A percentile compares a stretch with the other conserved stretches of the same genome.
phyloP scores from a whole-genome alignment of 2,888 invertebrate species.

The Patella caerulea region DNA sequence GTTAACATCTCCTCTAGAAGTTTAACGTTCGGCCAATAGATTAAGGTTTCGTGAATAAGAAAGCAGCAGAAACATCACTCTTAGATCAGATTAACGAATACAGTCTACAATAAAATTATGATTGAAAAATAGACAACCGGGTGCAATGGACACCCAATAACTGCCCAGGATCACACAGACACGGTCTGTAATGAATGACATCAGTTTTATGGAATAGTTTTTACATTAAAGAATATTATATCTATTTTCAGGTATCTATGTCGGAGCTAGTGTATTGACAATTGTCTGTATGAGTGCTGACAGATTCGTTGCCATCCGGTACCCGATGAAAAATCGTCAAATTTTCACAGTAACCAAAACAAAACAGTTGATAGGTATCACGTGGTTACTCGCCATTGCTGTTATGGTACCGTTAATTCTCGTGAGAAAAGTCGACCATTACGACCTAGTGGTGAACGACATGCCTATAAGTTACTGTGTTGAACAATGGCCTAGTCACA shows the following conservation, averaged over 20 bases:
- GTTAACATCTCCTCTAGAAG: too few species aligned
- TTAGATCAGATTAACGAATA: too few species aligned
- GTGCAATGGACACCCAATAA: too few species aligned
- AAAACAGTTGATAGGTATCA: conserved; percentile 75
- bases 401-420: conserved; percentile 80
- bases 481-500: conserved; percentile 44
- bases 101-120: too few species aligned
- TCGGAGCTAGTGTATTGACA: conserved; percentile 84
- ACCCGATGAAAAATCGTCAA: conserved; percentile 81
- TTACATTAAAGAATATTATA: neutral
- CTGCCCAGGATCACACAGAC: too few species aligned
- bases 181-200: too few species aligned
- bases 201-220: too few species aligned
- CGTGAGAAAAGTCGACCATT: conserved; percentile 67
- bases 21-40: too few species aligned
- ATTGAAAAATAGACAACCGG: too few species aligned
- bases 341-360: conserved; percentile 81
- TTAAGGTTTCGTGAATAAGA: too few species aligned
- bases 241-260: conserved; percentile 72
- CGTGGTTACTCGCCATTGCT: conserved; percentile 80
- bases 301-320: conserved; percentile 79
- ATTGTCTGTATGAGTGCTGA: conserved; percentile 86
- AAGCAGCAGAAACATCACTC: too few species aligned
- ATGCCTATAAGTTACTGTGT: conserved; percentile 37
- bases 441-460: conserved; percentile 9